Evolutionary conservation across 2,797 vertebrate species (phyloP).

Genomic region (Phyllotis vaccarum): DNA sequence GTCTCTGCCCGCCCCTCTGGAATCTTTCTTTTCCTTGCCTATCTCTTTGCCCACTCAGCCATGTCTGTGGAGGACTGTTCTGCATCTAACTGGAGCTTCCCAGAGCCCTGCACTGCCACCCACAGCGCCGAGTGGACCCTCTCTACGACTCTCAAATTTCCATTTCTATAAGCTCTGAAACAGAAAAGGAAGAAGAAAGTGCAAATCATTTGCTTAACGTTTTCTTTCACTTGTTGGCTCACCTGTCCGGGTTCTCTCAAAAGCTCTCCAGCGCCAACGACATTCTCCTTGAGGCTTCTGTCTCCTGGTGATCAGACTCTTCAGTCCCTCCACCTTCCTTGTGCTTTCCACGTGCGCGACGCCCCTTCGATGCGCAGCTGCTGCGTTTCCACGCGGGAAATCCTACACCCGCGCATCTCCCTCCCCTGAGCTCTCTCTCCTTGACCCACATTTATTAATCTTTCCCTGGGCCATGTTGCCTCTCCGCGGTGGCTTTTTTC

Average conservation of each 20-base stretch:
- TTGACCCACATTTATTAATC: neutral
- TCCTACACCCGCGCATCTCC: no score
- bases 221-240: neutral
- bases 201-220: neutral
- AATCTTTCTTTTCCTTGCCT: neutral
- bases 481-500: neutral
- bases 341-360: rapidly evolving
- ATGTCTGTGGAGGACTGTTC: neutral
- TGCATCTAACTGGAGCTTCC: neutral
- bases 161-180: neutral
- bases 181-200: no score
- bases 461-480: neutral
- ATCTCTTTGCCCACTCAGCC: neutral
- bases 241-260: neutral
- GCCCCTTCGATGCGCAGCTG: no score
- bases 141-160: neutral
- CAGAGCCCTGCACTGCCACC: no score
- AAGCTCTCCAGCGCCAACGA: neutral
- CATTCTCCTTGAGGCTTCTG: neutral
- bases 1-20: neutral
- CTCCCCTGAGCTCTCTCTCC: no score
- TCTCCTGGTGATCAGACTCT: neutral
- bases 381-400: no score
- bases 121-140: neutral
- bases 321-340: neutral